Conservation (phyloP, 2,797 vertebrate genomes). For the Knipowitschia caucasica region DNA sequence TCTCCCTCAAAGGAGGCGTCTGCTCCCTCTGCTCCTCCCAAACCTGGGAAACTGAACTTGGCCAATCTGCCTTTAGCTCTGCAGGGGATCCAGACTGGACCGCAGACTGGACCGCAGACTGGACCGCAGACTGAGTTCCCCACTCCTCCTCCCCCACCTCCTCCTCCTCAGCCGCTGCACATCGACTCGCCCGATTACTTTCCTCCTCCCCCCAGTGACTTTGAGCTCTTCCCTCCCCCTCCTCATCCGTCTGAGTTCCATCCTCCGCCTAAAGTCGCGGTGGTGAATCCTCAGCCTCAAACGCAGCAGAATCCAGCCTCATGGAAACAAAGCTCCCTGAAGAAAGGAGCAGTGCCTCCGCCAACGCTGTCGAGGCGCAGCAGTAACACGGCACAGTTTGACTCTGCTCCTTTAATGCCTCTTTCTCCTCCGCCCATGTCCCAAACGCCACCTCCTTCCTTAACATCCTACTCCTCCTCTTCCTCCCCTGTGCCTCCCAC, state of each 20-base stretch:
- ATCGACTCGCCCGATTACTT: slow-evolving; percentile 86
- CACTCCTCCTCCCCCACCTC: slow-evolving; percentile 73
- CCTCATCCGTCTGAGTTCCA: slow-evolving; percentile 81
- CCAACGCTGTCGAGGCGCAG: slow-evolving; percentile 82
- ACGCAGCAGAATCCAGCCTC: slow-evolving; percentile 50
- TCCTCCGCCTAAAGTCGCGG: slow-evolving; percentile 87
- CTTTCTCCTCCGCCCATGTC: slow-evolving; percentile 66
- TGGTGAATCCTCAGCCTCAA: slow-evolving; percentile 94
- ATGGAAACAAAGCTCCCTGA: slow-evolving; percentile 85
- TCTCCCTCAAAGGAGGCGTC: slow-evolving; percentile 81
- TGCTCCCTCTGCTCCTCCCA: slow-evolving; percentile 77
- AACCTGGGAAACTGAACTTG: slow-evolving; percentile 92
- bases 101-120: slow-evolving; percentile 63
- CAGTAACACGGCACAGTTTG: slow-evolving; percentile 75
- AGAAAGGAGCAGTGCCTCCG: slow-evolving; percentile 84
- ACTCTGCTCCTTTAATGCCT: slow-evolving; percentile 58
- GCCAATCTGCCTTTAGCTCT: slow-evolving; percentile 82
- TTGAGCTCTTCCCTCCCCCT: slow-evolving; percentile 86
- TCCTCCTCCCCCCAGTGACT: slow-evolving; percentile 86
- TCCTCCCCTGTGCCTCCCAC: slow-evolving; percentile 82
- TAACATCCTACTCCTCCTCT: slow-evolving; percentile 64
- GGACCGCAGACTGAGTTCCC: slow-evolving; percentile 78
- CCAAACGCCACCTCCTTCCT: slow-evolving; percentile 65
- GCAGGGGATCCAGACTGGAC: slow-evolving; percentile 70
- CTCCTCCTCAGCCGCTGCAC: slow-evolving; percentile 66